phyloP scores from a whole-genome alignment of 2,797 vertebrate genomes.

The Schizothorax lantsangensis region DNA sequence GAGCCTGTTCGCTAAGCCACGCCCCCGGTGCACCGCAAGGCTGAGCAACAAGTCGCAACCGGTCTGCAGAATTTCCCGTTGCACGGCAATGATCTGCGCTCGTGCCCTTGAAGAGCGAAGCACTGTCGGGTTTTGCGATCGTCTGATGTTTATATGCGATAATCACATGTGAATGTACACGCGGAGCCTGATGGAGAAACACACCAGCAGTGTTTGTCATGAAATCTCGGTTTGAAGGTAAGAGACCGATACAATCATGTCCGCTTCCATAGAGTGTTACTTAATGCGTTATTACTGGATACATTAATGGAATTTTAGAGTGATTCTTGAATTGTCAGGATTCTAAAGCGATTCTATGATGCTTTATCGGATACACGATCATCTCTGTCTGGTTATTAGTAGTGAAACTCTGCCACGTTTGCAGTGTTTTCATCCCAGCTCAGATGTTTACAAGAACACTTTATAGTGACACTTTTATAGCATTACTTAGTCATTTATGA shows the following conservation, averaged over 20 bases:
- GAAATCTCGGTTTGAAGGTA: constrained; percentile 44
- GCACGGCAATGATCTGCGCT: not conserved
- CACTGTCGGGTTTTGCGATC: not conserved
- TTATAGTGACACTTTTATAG: not conserved
- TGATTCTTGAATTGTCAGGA: not conserved
- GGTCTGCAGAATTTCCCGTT: constrained; percentile 32
- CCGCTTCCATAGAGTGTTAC: not conserved
- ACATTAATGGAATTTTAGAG: not conserved
- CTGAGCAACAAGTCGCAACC: constrained; percentile 54
- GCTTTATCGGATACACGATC: not conserved
- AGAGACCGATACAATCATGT: constrained; percentile 2
- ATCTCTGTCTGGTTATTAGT: no score
- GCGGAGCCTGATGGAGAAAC: not conserved
- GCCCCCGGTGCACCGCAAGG: constrained; percentile 4
- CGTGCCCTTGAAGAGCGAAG: not conserved
- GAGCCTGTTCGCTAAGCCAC: not conserved
- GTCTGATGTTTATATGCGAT: not conserved
- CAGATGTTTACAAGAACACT: not conserved
- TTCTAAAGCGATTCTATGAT: not conserved
- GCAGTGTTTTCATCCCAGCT: not conserved
- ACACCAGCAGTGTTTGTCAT: not conserved
- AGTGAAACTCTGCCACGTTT: constrained; percentile 23
- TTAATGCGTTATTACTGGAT: not conserved
- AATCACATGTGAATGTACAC: not conserved
- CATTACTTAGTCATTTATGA: not conserved